phyloP scores from a whole-genome alignment of 2,797 vertebrate genomes.

The Eidolon dupreanum region DNA sequence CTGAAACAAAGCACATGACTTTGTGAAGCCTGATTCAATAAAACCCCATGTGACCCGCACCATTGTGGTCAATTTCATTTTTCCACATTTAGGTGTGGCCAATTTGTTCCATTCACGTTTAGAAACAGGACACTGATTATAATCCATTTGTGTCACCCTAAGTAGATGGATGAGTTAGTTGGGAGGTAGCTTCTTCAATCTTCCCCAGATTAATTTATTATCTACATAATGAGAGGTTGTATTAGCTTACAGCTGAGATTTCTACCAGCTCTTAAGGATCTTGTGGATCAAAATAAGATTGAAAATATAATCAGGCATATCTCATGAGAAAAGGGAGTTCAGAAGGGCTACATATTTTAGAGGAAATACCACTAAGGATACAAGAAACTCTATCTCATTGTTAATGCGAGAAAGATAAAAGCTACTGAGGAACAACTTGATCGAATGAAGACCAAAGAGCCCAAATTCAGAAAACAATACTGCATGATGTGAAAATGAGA shows the following conservation, averaged over 20 bases:
- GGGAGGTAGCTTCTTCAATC: not conserved
- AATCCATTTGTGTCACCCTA: not conserved
- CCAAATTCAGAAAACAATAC: constrained; percentile 28
- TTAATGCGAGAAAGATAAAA: constrained; percentile 18
- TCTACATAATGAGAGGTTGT: not conserved
- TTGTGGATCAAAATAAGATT: not conserved
- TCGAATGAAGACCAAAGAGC: not conserved
- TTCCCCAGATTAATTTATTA: constrained; percentile 26
- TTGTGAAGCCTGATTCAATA: not conserved
- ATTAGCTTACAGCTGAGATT: constrained; percentile 1
- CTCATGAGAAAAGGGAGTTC: not conserved
- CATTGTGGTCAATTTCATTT: not conserved
- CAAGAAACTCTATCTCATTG: not conserved
- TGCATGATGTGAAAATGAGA: not conserved
- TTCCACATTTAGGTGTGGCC: not conserved
- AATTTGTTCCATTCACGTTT: not conserved
- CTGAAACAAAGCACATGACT: not conserved
- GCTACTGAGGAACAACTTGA: not conserved
- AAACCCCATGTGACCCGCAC: not conserved
- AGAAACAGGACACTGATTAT: not conserved
- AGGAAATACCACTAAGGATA: not conserved
- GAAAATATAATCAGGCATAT: not conserved
- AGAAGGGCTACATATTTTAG: not conserved
- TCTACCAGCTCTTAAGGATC: not conserved
- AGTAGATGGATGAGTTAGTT: not conserved